Evolutionary conservation across 2,113 vertebrate species (phyloP).

Genomic region (Perognathus longimembris): DNA sequence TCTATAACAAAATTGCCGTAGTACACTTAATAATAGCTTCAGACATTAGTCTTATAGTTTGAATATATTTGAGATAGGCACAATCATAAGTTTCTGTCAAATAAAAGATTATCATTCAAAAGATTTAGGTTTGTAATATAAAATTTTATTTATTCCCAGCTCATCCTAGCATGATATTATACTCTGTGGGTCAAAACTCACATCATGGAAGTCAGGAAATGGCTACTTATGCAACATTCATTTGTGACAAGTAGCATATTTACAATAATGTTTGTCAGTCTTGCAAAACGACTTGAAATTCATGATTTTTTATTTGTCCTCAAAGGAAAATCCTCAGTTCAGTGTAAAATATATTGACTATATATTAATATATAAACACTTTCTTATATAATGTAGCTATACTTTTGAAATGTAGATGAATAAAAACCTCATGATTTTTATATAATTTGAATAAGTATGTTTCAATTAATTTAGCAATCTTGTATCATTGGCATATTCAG

Average conservation of each 20-base stretch:
- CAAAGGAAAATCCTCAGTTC: conserved; percentile 42
- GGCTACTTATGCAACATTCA: neutral
- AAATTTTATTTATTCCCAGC: conserved; percentile 54
- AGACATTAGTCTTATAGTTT: conserved; percentile 26
- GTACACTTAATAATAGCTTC: conserved; percentile 27
- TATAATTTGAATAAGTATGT: conserved; percentile 10
- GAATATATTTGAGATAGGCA: conserved; percentile 40
- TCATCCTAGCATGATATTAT: conserved; percentile 61
- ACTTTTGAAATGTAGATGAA: conserved; percentile 26
- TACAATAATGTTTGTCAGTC: neutral
- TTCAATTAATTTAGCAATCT: conserved; percentile 28
- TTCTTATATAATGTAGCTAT: neutral
- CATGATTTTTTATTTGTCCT: neutral
- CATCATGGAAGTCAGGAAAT: conserved; percentile 46
- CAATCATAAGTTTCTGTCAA: conserved; percentile 47
- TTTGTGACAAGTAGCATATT: conserved; percentile 47
- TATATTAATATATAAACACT: conserved; percentile 4
- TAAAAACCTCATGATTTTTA: neutral
- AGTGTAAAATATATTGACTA: neutral
- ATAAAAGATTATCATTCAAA: conserved; percentile 45
- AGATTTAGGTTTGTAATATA: conserved; percentile 36
- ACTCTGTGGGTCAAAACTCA: conserved; percentile 56
- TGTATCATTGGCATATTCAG: neutral
- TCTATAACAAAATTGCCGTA: conserved; percentile 13
- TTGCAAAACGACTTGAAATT: conserved; percentile 31